phyloP scores from a whole-genome alignment of 2,888 invertebrate species.

The Tyria jacobaeae region DNA sequence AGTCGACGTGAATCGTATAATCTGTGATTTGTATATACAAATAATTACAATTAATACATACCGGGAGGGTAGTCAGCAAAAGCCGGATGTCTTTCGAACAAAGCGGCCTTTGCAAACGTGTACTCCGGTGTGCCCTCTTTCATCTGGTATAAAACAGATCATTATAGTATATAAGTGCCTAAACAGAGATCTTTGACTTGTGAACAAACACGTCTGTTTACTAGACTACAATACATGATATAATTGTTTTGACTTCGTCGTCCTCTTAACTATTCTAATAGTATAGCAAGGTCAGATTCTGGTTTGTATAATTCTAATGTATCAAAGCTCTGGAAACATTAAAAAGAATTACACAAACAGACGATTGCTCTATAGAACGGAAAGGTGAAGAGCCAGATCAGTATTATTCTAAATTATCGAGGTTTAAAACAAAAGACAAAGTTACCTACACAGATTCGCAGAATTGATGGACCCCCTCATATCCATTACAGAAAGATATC shows the following conservation, averaged over 20 bases:
- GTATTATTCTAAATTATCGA: no score
- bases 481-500: no score
- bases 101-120: constrained; percentile 86
- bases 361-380: neutral
- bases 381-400: no score
- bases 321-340: neutral
- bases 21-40: neutral
- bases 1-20: neutral
- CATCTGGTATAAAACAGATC: constrained; percentile 74
- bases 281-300: neutral
- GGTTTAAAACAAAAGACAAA: no score
- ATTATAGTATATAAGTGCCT: neutral
- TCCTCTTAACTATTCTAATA: neutral
- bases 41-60: constrained; percentile 56
- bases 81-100: constrained; percentile 90
- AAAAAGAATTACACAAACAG: neutral
- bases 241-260: neutral
- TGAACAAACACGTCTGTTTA: neutral
- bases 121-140: constrained; percentile 85
- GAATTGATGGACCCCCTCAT: no score
- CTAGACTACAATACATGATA: neutral
- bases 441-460: no score
- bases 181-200: constrained; percentile 10
- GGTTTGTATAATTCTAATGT: neutral
- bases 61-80: constrained; percentile 90